phyloP scores from a whole-genome alignment of 2,888 invertebrate species.

The Rapana venosa region DNA sequence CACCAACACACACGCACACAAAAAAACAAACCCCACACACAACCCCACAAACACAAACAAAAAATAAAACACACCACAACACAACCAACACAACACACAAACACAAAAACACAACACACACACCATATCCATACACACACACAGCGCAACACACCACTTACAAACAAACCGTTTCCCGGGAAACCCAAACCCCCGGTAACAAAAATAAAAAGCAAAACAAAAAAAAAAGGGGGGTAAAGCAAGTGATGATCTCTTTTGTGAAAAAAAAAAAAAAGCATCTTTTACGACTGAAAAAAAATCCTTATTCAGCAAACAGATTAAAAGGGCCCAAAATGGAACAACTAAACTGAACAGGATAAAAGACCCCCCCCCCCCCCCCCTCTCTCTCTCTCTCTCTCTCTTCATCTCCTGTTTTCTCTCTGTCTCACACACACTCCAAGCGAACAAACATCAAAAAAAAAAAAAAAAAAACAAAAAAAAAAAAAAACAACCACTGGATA shows the following conservation, averaged over 20 bases:
- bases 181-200: conserved; percentile 6
- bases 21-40: no score
- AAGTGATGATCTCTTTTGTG: no score
- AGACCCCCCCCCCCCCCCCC: background rate
- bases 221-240: no score
- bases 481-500: background rate
- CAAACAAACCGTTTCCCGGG: conserved; percentile 4
- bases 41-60: no score
- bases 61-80: background rate
- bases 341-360: no score
- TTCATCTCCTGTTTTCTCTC: background rate
- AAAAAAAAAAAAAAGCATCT: no score
- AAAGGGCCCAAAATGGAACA: no score
- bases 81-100: conserved; percentile 5
- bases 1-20: no score
- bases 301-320: no score
- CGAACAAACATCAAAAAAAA: background rate
- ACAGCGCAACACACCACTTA: conserved; percentile 24
- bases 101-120: no score
- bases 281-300: no score
- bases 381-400: background rate
- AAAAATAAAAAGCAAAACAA: background rate
- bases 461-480: no score
- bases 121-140: background rate
- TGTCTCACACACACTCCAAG: background rate